Percentiles rank a stretch among this genome's conserved stretches.
These are phyloP conservation scores for Apis cerana DNA, from an alignment of 1,140 invertebrate genomes.

Conservation along the genomic window DNA sequence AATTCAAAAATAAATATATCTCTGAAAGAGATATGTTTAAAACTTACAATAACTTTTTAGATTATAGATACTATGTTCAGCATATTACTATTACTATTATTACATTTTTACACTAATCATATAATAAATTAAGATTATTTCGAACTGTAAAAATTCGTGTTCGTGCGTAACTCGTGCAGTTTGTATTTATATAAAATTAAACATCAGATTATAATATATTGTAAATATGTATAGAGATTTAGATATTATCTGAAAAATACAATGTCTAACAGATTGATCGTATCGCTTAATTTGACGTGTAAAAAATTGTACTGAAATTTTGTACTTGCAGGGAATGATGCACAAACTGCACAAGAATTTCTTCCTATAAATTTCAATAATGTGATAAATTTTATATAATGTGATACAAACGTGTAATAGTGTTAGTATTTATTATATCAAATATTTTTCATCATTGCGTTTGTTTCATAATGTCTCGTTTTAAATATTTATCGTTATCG, in stretches of 20 bases:
- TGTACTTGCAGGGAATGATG: conserved; percentile 1
- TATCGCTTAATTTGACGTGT: background rate
- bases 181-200: conserved; percentile 24
- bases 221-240: background rate
- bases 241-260: background rate
- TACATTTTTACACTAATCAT: conserved; percentile 18
- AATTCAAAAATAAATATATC: background rate
- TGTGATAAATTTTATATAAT: too few species aligned
- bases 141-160: background rate
- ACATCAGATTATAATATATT: conserved; percentile 11
- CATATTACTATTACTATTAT: conserved; percentile 36
- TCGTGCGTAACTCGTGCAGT: conserved; percentile 9
- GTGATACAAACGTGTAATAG: conserved; percentile 5
- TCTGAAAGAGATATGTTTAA: conserved; percentile 8
- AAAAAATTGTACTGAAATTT: conserved; percentile 10
- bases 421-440: conserved; percentile 7
- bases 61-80: background rate
- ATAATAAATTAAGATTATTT: conserved; percentile 37
- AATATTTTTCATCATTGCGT: background rate
- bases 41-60: background rate
- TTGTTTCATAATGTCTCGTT: background rate
- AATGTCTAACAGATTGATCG: conserved; percentile 3
- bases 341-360: conserved; percentile 23
- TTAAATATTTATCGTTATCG: background rate
- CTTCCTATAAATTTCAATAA: background rate